These are phyloP conservation scores for Polypterus bichir DNA, from an alignment of 2,113 vertebrate genomes.

Conservation along the genomic window DNA sequence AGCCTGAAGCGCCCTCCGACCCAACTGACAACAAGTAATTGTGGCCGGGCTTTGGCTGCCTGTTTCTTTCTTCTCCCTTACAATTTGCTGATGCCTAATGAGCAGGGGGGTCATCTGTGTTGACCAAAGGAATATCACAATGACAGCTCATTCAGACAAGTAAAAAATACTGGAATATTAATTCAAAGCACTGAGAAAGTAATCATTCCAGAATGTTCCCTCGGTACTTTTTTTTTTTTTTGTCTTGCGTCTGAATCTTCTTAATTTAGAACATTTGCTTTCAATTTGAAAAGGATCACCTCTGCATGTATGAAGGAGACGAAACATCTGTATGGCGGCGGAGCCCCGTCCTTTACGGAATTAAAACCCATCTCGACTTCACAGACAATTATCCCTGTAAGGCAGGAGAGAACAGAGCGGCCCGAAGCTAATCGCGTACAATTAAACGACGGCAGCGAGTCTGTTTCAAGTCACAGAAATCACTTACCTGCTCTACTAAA, in stretches of 20 bases:
- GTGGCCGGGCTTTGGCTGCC: neutral
- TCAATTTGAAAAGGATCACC: too few species aligned
- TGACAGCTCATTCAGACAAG: slow-evolving; percentile 33
- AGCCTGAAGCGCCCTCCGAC: neutral
- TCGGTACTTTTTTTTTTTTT: too few species aligned
- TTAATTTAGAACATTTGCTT: too few species aligned
- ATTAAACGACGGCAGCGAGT: neutral
- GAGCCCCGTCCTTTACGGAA: neutral
- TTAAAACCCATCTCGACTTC: neutral
- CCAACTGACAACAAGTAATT: neutral
- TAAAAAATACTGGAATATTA: slow-evolving; percentile 36
- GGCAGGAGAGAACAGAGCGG: neutral
- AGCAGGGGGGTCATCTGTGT: slow-evolving; percentile 49
- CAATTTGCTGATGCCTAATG: slow-evolving; percentile 51
- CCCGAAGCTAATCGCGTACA: neutral
- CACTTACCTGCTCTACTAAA: too few species aligned
- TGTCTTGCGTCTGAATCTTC: too few species aligned
- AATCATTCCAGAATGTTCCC: too few species aligned
- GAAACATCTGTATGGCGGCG: neutral
- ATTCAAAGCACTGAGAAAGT: slow-evolving; percentile 3
- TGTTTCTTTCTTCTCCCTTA: neutral
- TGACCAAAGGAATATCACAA: slow-evolving; percentile 47
- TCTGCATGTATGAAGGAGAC: neutral
- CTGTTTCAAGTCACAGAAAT: too few species aligned
- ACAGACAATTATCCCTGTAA: neutral